phyloP scores from a whole-genome alignment of 2,113 vertebrate genomes.

The Collichthys lucidus region DNA sequence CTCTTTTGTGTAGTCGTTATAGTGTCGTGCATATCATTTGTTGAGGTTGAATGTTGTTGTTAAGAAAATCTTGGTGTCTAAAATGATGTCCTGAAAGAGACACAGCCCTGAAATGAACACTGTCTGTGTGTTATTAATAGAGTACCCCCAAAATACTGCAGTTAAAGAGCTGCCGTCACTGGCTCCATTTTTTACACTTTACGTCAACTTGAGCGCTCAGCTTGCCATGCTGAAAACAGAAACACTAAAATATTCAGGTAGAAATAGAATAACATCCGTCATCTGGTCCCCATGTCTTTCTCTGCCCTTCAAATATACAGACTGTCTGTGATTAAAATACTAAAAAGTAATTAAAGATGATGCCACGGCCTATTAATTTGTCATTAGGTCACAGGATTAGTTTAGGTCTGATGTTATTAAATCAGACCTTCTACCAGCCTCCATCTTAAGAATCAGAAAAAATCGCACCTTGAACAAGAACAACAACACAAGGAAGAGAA shows the following conservation, averaged over 20 bases:
- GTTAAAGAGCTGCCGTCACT: conserved; percentile 11
- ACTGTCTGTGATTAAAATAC: conserved; percentile 13
- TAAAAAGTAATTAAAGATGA: conserved; percentile 33
- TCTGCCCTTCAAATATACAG: background rate
- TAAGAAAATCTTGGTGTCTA: background rate
- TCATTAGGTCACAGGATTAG: background rate
- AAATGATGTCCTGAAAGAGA: background rate
- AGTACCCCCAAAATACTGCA: background rate
- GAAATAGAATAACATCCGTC: background rate
- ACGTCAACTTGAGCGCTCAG: background rate
- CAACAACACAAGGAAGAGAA: background rate
- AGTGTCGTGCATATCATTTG: background rate
- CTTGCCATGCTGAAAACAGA: background rate
- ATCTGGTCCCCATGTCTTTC: background rate
- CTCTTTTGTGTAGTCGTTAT: background rate
- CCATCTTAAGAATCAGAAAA: background rate
- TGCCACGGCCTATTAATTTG: conserved; percentile 5
- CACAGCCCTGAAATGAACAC: background rate
- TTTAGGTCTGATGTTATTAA: conserved; percentile 4
- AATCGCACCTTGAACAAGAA: background rate
- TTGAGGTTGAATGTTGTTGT: too few relatives aligned
- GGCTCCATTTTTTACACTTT: conserved; percentile 7
- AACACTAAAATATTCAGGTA: conserved; percentile 7
- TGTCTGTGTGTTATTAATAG: conserved; percentile 9
- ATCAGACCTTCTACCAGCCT: conserved; percentile 3